Conservation (phyloP, 2,113 vertebrate genomes). For the Lota lota region DNA sequence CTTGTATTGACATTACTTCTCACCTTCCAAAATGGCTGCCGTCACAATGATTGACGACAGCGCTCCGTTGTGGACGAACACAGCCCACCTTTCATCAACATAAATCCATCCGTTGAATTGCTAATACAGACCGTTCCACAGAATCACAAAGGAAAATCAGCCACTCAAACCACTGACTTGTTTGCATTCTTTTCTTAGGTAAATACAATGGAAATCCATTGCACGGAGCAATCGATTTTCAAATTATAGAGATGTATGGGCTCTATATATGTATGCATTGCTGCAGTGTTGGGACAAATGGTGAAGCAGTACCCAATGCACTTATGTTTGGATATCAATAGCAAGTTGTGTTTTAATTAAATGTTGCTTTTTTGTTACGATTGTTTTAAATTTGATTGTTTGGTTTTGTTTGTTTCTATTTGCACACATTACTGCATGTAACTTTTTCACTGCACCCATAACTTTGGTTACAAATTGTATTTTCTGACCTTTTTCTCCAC, state of each 20-base stretch:
- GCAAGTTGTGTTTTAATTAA: not conserved
- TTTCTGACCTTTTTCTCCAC: no score
- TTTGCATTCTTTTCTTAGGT: constrained; percentile 13
- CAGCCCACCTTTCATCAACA: constrained; percentile 24
- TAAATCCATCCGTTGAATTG: constrained; percentile 33
- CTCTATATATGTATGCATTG: constrained; percentile 1
- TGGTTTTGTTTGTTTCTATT: not conserved
- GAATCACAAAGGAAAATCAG: constrained; percentile 15
- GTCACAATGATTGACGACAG: constrained; percentile 15
- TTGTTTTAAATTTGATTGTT: not conserved
- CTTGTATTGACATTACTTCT: constrained; percentile 12
- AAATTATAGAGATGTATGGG: constrained; percentile 10
- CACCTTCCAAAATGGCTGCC: constrained; percentile 11
- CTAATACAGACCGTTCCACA: constrained; percentile 12
- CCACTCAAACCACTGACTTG: not conserved
- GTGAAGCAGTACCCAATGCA: not conserved
- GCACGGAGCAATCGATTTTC: not conserved
- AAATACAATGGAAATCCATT: constrained; percentile 19
- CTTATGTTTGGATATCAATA: not conserved
- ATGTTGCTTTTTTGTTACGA: not conserved
- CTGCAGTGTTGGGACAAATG: constrained; percentile 1
- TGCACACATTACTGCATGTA: no score
- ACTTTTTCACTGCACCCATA: no score
- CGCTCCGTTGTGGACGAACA: not conserved
- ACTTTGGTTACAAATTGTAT: no score